Base-by-base conservation (phyloP, 2,113 vertebrate species). In the Coreoperca whiteheadi region DNA sequence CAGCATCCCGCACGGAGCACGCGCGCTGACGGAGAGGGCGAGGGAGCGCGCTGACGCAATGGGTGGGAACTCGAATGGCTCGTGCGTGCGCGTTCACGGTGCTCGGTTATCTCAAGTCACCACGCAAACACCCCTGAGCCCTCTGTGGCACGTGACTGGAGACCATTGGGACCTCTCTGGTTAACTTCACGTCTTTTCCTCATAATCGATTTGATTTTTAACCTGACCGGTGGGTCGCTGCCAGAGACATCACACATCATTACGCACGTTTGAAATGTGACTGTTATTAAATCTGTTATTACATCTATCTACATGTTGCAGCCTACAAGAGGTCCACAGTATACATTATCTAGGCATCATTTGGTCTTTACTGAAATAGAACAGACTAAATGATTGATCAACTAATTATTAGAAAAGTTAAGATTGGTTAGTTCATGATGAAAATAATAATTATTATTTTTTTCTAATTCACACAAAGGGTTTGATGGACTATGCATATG, bases 1-100 rank as follows among this genome's bases (percentile, higher is more conserved):
- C 93, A 95, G 94, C 94, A 94, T 95, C 93, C 95, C 83, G 90
- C 90, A 94, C 94, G 82, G 93, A 96, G 94, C 94, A 94, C 88
- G 95, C 94, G 95, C 94, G 80, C 90, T 93, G 91, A 90, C 88
- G 91, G 89, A 76, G 74, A 90, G 75, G 89, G 74, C 9, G 87
- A 83, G 82, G 89, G 93, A 93, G 91, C 94, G 94, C 92, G 93
- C 92, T 87, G 92, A 94, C 88, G 94, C 91, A 93, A 93, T 89
- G 93, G 94, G 91, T 89, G 93, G 93, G 91, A 89, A 89, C 85
- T 83, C 4, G 59, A 61, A 74, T 37, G 61, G 53, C 77, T 70
- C 34, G 53, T 88, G 87, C 94, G 95, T 92, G 93, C 93, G 91
- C 92, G 93, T 81, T 89, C 91, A 79, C 85, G 53, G 2, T 0